Evolutionary conservation across 2,888 invertebrate species (phyloP).

Genomic region (Calameuta filiformis): DNA sequence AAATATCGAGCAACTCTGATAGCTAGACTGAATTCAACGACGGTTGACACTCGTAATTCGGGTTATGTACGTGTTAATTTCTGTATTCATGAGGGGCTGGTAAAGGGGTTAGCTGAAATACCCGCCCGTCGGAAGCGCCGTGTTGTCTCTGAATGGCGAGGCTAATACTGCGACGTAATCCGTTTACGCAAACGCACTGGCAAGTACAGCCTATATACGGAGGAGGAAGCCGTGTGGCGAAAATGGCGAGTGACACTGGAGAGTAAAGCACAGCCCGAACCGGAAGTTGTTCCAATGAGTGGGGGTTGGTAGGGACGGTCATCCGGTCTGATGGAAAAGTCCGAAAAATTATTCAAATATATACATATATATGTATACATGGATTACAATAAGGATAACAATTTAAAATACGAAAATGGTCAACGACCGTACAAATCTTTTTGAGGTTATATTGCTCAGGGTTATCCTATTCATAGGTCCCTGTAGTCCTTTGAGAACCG

Average conservation of each 20-base stretch:
- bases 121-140: slow-evolving; percentile 23
- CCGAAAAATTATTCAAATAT: not conserved
- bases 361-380: no score
- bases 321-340: not conserved
- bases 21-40: slow-evolving; percentile 29
- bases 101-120: slow-evolving; percentile 51
- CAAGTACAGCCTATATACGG: not conserved
- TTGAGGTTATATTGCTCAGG: not conserved
- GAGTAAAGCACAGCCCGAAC: not conserved
- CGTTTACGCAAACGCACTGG: slow-evolving; percentile 43
- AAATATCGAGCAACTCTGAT: not conserved
- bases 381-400: not conserved
- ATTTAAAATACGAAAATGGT: not conserved
- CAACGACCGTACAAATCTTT: not conserved
- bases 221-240: not conserved
- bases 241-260: not conserved
- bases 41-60: slow-evolving; percentile 47
- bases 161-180: slow-evolving; percentile 63
- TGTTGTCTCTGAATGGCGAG: slow-evolving; percentile 59
- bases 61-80: slow-evolving; percentile 60
- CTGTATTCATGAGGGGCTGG: slow-evolving; percentile 57
- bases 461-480: not conserved
- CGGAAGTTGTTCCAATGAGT: not conserved
- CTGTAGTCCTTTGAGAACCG: not conserved
- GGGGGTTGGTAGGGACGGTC: no score